Evolutionary conservation across 2,797 vertebrate genomes (phyloP).

Genomic region (Microctenopoma lineatum): DNA sequence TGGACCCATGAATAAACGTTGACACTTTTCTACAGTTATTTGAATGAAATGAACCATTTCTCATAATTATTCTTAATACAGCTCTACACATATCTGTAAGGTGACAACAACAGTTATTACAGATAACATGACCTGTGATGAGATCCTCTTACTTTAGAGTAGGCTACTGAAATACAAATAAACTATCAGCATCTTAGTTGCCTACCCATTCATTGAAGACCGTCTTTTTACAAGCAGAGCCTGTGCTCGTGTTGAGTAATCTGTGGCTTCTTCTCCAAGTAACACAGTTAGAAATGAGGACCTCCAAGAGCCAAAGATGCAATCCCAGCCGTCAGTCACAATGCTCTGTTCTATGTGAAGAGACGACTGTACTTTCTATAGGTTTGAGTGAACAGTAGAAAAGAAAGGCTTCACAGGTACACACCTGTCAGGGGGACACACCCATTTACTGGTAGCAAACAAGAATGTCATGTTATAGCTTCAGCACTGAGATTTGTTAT

Average conservation of each 20-base stretch:
- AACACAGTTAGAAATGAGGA: background rate
- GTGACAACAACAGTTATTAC: background rate
- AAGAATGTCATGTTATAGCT: conserved; percentile 10
- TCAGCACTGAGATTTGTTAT: background rate
- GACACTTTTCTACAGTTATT: too few relatives aligned
- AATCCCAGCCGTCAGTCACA: background rate
- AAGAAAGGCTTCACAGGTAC: too few relatives aligned
- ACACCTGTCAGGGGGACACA: background rate
- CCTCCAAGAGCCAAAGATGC: background rate
- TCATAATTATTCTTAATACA: too few relatives aligned
- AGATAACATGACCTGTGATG: background rate
- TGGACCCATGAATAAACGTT: too few relatives aligned
- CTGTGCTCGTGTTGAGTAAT: background rate
- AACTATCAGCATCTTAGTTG: background rate
- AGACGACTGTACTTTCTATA: background rate
- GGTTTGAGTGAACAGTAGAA: background rate
- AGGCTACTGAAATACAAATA: background rate
- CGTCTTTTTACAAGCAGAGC: background rate
- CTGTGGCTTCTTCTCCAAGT: background rate
- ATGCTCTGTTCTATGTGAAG: background rate
- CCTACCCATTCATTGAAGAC: conserved; percentile 38
- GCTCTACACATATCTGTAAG: too few relatives aligned
- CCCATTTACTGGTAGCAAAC: conserved; percentile 26
- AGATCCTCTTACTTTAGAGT: background rate
- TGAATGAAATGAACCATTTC: too few relatives aligned